Evolutionary conservation across 2,113 vertebrate species (phyloP).

Genomic region (Dicrurus megarhynchus): DNA sequence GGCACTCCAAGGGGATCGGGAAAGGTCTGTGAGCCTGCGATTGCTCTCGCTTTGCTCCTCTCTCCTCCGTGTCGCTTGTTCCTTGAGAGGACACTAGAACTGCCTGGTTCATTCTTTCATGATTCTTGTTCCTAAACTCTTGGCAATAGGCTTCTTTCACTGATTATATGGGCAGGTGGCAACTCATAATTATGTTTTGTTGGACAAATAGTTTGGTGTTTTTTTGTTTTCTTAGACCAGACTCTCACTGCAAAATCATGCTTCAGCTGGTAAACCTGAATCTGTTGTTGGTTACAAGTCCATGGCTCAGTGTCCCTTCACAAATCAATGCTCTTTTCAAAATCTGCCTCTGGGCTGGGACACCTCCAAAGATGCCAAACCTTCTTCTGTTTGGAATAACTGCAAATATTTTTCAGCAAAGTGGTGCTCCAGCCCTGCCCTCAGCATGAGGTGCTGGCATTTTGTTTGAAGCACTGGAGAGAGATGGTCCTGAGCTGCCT

Average conservation of each 20-base stretch:
- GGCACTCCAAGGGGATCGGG: fast-evolving
- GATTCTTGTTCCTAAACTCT: neutral
- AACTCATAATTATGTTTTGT: neutral
- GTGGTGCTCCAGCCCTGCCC: neutral
- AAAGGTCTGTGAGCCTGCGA: neutral
- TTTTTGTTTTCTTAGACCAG: neutral
- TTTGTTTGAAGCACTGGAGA: neutral
- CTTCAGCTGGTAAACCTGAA: neutral
- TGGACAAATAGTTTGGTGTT: neutral
- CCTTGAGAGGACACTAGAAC: neutral
- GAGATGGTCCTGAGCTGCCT: neutral
- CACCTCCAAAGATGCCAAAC: neutral
- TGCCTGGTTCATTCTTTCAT: neutral
- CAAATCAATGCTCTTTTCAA: neutral
- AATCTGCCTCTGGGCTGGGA: neutral
- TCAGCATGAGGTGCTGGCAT: neutral
- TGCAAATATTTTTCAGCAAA: neutral
- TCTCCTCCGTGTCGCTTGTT: fast-evolving
- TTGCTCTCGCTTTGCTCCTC: neutral
- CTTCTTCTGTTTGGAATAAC: neutral
- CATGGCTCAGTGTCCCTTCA: neutral
- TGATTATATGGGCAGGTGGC: neutral
- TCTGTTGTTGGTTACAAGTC: neutral
- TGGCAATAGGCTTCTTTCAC: neutral
- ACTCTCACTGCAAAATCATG: neutral